Base-by-base conservation (phyloP, 2,113 vertebrate genomes). In the Melozone crissalis region DNA sequence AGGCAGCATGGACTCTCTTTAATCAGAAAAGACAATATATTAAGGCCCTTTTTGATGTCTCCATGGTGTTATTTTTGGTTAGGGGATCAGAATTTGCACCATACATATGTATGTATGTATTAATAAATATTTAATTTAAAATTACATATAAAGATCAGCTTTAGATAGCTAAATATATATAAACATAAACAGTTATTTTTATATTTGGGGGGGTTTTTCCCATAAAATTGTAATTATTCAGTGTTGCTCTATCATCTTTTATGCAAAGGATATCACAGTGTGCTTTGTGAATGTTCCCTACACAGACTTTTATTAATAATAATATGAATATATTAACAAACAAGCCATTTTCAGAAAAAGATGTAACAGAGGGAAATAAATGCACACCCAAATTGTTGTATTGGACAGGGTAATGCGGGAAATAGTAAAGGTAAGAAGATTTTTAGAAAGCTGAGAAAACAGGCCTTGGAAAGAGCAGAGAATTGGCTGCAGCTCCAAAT, bases 1-100 rank as follows among this genome's bases (percentile, higher is more conserved):
- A 93, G 96, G 94, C 91, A 89, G 49, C 79, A 68, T 68, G 61
- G 52, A 62, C 21, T 68, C 52, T 51, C 63, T 91, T 78, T 90
- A 69, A 87, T 73, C 47, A 63, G 63, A 63, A 88, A 59, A 16
- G 22, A 39, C 37, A 66, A n/a, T 3, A 8, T 63, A 13, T 15
- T 84, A 47, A 75, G 21, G 31, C 5, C 14, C 2, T 58, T 79
- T 91, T 44, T 72, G 39, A 63, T 66, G 13, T 79, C 14, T 52
- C 6, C 20, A 21, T 6, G 46, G 33, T 5, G 6, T 55, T 59
- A 22, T 22, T 75, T 76, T 79, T 65, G 6, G 28, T 77, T 73
- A 66, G 8, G 16, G 67, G 23, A 20, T 52, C 51, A 66, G 55
- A 66, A 66, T 90, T 66, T 46, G 37, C 20, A 51, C 47, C 2